Evolutionary conservation across 1,140 invertebrate genomes (phyloP), one percentile per base, ranked within the genome.

Genomic region (Parasteatoda tepidariorum): DNA sequence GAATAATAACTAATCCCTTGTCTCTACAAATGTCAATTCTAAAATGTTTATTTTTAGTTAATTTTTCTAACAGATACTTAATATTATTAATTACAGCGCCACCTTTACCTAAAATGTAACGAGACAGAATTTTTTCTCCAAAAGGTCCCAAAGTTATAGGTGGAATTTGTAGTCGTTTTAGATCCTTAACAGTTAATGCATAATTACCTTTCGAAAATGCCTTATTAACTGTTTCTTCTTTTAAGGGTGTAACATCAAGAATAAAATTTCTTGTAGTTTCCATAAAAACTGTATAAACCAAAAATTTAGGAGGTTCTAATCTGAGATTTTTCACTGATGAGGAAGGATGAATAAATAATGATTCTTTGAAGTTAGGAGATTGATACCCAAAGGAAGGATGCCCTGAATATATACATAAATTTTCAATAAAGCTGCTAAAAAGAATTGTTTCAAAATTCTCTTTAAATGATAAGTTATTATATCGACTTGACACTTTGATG

Each of bases 371-470:
- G 66, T 95, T 89, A 0, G 98, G 91, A 13, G 95, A 96, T 84
- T 92, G 91, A 89, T 99, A 99, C 13, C 92, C 91, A 0, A 96
- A 94, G 24, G 92, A 94, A 73, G 94, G 92, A 89, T 97, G 93
- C 3, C 76, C 76, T 15, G 84, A 85, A 98, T 91, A 88, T 93
- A 95, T 0, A 96, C 97, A 5, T 95, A 95, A 89, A 62, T 98
- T 97, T 7, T 95, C 94, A 89, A 99, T 99, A 86, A 98, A 93
- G 7, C 97, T 97, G 0, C 93, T 92, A 0, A 96, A 92, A 48
- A 99, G 92, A 88, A 96, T 96, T 84, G 93, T 93, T 64, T 95
- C 92, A 64, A 98, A 89, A 18, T 90, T 89, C 81, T 93, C 91
- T 2, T 92, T 90, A 92, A 91, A 73, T 93, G 89, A 48, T 92